A percentile compares a stretch with the other conserved stretches of the same genome.
Conservation (phyloP, 1,140 invertebrate genomes). For the Drosophila melanogaster region Release_6_plus_ISO1_MT NT_033779.5:16905501-16906000, state of each 20-base stretch:
- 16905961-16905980: conserved; percentile 85
- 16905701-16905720: conserved; percentile 85
- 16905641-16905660: conserved; percentile 84
- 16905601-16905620: neutral
- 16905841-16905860: conserved; percentile 50
- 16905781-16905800: conserved; percentile 72
- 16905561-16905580: conserved; percentile 84
- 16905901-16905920: conserved; percentile 95
- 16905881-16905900: conserved; percentile 94
- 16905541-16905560: conserved; percentile 84
- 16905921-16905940: conserved; percentile 93
- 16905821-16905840: conserved; percentile 66
- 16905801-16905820: conserved; percentile 61
- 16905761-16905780: conserved; percentile 93
- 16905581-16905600: conserved; percentile 76
- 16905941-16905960: conserved; percentile 90
- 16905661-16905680: conserved; percentile 91
- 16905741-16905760: conserved; percentile 98
- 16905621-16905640: neutral
- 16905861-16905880: conserved; percentile 92
- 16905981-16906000: conserved; percentile 94
- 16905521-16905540: conserved; percentile 84
- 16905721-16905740: conserved; percentile 86
- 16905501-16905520: conserved; percentile 76
- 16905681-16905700: conserved; percentile 86